These are phyloP conservation scores for Saxicola maurus DNA, from an alignment of 2,797 vertebrate genomes.

Conservation along the genomic window DNA sequence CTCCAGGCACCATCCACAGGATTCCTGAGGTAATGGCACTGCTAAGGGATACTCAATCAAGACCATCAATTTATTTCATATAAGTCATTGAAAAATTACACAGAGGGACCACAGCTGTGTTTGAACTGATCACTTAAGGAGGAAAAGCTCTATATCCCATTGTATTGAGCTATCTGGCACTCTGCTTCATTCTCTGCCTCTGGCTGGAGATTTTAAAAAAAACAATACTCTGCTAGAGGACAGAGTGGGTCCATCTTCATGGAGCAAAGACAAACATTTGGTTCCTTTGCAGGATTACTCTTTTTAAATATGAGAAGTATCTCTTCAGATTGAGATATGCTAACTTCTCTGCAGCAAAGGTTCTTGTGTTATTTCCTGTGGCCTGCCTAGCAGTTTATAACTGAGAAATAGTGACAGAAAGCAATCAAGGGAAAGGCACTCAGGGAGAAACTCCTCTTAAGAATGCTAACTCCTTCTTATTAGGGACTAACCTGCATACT, in stretches of 20 bases:
- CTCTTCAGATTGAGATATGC: neutral
- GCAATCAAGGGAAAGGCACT: neutral
- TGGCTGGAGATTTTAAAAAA: neutral
- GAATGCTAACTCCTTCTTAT: neutral
- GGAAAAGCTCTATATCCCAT: conserved; percentile 16
- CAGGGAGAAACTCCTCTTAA: neutral
- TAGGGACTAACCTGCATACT: conserved; percentile 88
- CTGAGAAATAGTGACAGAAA: neutral
- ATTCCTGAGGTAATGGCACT: neutral
- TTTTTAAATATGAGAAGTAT: neutral
- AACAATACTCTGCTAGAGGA: neutral
- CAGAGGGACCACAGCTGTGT: neutral
- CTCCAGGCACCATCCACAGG: neutral
- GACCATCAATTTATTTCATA: neutral
- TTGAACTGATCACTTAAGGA: neutral
- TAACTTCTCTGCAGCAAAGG: neutral
- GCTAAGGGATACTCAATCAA: neutral
- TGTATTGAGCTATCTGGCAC: neutral
- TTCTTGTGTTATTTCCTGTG: neutral
- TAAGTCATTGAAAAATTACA: neutral
- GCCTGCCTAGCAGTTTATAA: neutral
- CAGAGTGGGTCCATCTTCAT: neutral
- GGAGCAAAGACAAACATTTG: neutral
- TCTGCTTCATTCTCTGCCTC: neutral
- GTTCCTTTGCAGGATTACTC: neutral